A percentile compares a stretch with the other conserved stretches of the same genome.
Evolutionary conservation across 1,140 invertebrate species (phyloP).

Genomic region (Condylostylus longicornis): DNA sequence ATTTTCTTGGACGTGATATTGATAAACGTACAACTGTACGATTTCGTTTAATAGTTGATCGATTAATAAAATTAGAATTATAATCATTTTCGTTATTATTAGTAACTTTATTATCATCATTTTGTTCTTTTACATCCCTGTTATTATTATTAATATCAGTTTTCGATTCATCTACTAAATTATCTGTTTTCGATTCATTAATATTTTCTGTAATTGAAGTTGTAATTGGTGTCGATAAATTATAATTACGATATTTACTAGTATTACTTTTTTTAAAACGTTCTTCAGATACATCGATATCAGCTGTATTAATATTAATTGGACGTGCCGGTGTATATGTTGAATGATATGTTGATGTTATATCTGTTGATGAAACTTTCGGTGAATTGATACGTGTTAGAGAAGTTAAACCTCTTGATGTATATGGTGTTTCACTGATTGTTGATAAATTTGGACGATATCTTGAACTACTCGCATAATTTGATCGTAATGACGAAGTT

Average conservation of each 20-base stretch:
- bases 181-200: conserved; percentile 10
- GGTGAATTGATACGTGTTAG: conserved; percentile 34
- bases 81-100: not conserved
- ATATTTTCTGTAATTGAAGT: conserved; percentile 10
- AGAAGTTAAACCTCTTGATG: conserved; percentile 21
- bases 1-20: conserved; percentile 39
- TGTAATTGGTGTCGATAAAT: conserved; percentile 6
- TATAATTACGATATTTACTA: conserved; percentile 6
- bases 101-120: conserved; percentile 25
- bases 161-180: conserved; percentile 13
- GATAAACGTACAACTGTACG: conserved; percentile 54
- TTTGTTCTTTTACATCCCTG: conserved; percentile 13
- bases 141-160: not conserved
- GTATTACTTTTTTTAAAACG: conserved; percentile 38
- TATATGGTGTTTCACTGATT: conserved; percentile 46
- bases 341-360: conserved; percentile 18
- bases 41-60: conserved; percentile 48
- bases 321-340: conserved; percentile 39
- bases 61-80: conserved; percentile 26
- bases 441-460: conserved; percentile 59
- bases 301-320: conserved; percentile 58
- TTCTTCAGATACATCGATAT: conserved; percentile 59
- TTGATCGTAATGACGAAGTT: conserved; percentile 13
- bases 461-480: conserved; percentile 30
- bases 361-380: conserved; percentile 22